These are phyloP conservation scores for Acronicta aceris DNA, from an alignment of 2,888 invertebrate species.

Conservation along the genomic window DNA sequence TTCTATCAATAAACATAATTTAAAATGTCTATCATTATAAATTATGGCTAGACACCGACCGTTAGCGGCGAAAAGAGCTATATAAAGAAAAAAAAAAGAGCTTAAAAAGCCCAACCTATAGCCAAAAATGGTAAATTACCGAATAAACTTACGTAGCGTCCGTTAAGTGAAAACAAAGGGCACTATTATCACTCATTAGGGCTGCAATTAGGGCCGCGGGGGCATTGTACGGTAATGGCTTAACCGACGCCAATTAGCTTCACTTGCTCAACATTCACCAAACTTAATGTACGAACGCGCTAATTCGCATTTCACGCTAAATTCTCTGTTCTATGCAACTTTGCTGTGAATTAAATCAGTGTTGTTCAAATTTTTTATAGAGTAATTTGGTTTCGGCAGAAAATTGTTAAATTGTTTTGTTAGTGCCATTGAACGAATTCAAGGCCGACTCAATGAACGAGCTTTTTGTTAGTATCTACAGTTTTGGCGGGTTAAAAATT, in stretches of 20 bases:
- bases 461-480: neutral
- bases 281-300: conserved; percentile 40
- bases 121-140: conserved; percentile 38
- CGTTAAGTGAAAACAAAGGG: conserved; percentile 68
- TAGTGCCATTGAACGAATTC: conserved; percentile 21
- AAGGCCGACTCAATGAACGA: conserved; percentile 18
- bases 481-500: neutral
- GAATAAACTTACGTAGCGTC: conserved; percentile 34
- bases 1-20: conserved; percentile 7
- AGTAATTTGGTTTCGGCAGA: conserved; percentile 35
- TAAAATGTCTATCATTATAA: conserved; percentile 5
- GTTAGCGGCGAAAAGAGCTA: neutral
- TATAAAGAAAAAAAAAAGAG: neutral
- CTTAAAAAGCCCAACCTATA: conserved; percentile 4
- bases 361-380: conserved; percentile 44
- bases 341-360: conserved; percentile 48
- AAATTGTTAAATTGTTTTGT: conserved; percentile 26
- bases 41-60: neutral
- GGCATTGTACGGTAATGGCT: conserved; percentile 65
- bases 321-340: conserved; percentile 44
- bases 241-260: conserved; percentile 64
- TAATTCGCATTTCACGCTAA: conserved; percentile 55
- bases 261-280: conserved; percentile 59
- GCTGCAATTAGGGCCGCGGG: conserved; percentile 69
- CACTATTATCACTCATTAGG: conserved; percentile 70